Conservation (phyloP, 2,797 vertebrate species). For the Rousettus madagascariensis region DNA sequence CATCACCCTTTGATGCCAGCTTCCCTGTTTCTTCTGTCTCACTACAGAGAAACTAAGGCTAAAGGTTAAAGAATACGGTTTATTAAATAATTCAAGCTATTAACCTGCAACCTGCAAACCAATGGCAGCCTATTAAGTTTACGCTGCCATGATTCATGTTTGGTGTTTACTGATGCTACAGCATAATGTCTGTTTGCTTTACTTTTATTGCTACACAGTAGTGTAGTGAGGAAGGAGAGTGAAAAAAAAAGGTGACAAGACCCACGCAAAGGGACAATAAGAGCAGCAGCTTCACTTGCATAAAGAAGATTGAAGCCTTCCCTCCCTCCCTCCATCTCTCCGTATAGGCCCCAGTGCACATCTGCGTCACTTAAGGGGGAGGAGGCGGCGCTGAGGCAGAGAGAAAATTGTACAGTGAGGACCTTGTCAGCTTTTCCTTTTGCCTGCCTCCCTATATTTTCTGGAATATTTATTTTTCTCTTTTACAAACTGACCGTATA, state of each 20-base stretch:
- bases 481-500: constrained; percentile 72
- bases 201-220: not conserved
- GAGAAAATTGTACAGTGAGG: constrained; percentile 80
- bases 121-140: constrained; percentile 67
- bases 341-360: constrained; percentile 77
- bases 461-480: constrained; percentile 51
- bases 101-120: constrained; percentile 79
- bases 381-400: constrained; percentile 76
- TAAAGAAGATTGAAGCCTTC: constrained; percentile 65
- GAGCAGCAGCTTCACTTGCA: constrained; percentile 78
- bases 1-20: constrained; percentile 60
- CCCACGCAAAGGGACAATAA: constrained; percentile 54
- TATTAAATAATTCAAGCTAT: constrained; percentile 76
- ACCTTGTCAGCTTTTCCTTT: constrained; percentile 80
- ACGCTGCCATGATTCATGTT: constrained; percentile 32
- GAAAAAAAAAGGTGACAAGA: constrained; percentile 56
- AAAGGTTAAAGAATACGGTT: constrained; percentile 74
- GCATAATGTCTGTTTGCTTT: constrained; percentile 62
- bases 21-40: not conserved
- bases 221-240: constrained; percentile 32
- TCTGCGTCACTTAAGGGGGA: constrained; percentile 81
- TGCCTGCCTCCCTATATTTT: constrained; percentile 33
- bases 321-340: constrained; percentile 63
- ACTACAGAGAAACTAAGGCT: constrained; percentile 55
- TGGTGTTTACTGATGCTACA: constrained; percentile 54